Base-by-base conservation (phyloP, 2,113 vertebrate genomes). In the Rostratula benghalensis region DNA sequence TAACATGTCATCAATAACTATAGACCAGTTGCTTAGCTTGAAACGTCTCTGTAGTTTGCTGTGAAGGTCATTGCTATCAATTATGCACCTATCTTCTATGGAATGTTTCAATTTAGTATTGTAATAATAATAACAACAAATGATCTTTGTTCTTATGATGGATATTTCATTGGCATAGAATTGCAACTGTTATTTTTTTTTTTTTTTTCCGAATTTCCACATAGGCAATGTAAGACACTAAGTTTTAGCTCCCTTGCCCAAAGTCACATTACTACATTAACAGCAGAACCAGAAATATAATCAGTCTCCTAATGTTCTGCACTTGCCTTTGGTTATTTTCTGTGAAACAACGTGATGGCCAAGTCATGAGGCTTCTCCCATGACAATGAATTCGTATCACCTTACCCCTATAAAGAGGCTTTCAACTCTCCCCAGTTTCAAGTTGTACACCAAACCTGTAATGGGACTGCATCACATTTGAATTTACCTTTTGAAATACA, bases 1-100 rank as follows among this genome's bases (percentile, higher is more conserved):
- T 97, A 98, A 96, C 87, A 93, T 97, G 95, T 97, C 98, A 98
- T 97, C 97, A 96, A 97, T 98, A 98, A 97, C 97, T 97, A 96
- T 97, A 97, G 97, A 97, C 95, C 96, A 97, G 94, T 98, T 98
- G 96, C 96, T 97, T 95, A 89, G 82, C 93, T 97, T 94, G 96
- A 97, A 97, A 97, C 31, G 39, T 95, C 94, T 95, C 94, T 97
- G 94, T 88, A 85, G 95, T 97, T 97, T 91, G 22, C 76, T 81
- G 73, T 95, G 95, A 97, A 97, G 95, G 97, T 96, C 94, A 97
- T 87, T 2, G 14, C 84, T 90, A 97, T 97, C 96, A 96, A 97
- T 97, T 98, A 97, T 95, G 82, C 61, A 95, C 68, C 53, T 87
- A 92, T 95, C 96, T 93, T 95, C 96, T 76, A 73, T 81, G 56